A percentile compares a stretch with the other conserved stretches of the same genome.
phyloP scores from a whole-genome alignment of 2,888 invertebrate species.

The Melolontha melolontha region DNA sequence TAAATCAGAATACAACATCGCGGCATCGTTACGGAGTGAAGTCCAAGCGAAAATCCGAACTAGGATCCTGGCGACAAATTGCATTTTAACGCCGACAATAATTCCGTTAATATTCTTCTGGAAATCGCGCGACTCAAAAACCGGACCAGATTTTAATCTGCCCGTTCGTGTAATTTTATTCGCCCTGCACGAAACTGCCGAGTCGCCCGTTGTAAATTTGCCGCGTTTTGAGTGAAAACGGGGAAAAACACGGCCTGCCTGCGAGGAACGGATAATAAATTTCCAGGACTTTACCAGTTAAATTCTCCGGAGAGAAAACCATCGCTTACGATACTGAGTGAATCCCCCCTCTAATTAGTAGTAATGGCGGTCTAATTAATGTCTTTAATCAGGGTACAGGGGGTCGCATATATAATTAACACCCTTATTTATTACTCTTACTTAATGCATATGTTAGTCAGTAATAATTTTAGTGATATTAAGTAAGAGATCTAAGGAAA shows the following conservation, averaged over 20 bases:
- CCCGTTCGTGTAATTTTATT: constrained; percentile 1
- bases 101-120: constrained; percentile 14
- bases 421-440: constrained; percentile 20
- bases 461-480: too few species aligned
- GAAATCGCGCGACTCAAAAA: constrained; percentile 6
- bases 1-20: too few species aligned
- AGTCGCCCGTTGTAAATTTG: constrained; percentile 12
- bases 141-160: constrained; percentile 14
- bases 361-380: constrained; percentile 46
- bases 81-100: constrained; percentile 5
- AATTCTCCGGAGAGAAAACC: constrained; percentile 16
- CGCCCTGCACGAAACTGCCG: neutral
- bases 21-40: too few species aligned
- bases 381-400: constrained; percentile 41
- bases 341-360: constrained; percentile 42
- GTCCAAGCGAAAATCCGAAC: neutral
- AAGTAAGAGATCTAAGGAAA: too few species aligned
- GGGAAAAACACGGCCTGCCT: too few species aligned
- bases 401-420: constrained; percentile 34
- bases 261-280: neutral
- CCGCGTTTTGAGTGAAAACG: constrained; percentile 2
- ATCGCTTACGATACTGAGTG: constrained; percentile 3
- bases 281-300: constrained; percentile 13
- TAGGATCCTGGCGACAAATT: neutral
- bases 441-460: neutral